A percentile compares a stretch with the other conserved stretches of the same genome.
Evolutionary conservation across 64 coral and sea anemone species (phyloP).

Genomic region (Montipora sp.): DNA sequence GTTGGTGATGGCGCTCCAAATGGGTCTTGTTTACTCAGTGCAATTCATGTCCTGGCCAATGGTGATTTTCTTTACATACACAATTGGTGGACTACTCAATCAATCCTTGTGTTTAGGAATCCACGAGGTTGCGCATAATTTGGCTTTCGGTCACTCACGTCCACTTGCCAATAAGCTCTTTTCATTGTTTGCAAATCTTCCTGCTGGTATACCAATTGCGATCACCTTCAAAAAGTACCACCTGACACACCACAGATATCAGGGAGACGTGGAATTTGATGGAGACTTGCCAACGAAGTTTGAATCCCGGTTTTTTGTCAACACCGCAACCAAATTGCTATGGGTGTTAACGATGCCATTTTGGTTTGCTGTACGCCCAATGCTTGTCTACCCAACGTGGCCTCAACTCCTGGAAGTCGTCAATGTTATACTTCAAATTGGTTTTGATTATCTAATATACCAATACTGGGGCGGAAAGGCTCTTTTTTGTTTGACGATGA

Average conservation of each 20-base stretch:
- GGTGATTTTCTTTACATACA: conserved; percentile 80
- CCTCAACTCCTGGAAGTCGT: conserved; percentile 79
- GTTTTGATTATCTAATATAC: conserved; percentile 71
- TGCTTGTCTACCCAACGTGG: conserved; percentile 90
- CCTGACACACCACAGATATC: conserved; percentile 94
- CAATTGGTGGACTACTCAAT: conserved; percentile 90
- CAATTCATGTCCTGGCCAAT: conserved; percentile 77
- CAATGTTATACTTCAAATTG: conserved; percentile 76
- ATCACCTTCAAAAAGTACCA: conserved; percentile 98
- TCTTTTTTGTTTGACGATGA: conserved; percentile 79
- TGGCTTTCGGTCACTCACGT: conserved; percentile 92
- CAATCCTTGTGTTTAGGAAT: conserved; percentile 90
- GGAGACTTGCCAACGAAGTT: conserved; percentile 91
- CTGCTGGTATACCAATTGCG: conserved; percentile 89
- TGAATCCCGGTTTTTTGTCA: conserved; percentile 92
- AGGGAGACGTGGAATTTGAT: conserved; percentile 94
- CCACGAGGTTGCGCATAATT: conserved; percentile 96
- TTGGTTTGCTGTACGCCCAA: conserved; percentile 90
- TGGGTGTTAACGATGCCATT: conserved; percentile 96
- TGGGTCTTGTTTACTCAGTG: conserved; percentile 61
- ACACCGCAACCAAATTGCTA: conserved; percentile 85
- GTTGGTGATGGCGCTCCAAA: conserved; percentile 81
- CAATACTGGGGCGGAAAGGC: conserved; percentile 85
- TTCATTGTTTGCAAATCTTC: conserved; percentile 85
- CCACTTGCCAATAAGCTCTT: conserved; percentile 85